Evolutionary conservation across 2,888 invertebrate genomes (phyloP), one percentile per base, ranked within the genome.

Genomic region (Thyatira batis): DNA sequence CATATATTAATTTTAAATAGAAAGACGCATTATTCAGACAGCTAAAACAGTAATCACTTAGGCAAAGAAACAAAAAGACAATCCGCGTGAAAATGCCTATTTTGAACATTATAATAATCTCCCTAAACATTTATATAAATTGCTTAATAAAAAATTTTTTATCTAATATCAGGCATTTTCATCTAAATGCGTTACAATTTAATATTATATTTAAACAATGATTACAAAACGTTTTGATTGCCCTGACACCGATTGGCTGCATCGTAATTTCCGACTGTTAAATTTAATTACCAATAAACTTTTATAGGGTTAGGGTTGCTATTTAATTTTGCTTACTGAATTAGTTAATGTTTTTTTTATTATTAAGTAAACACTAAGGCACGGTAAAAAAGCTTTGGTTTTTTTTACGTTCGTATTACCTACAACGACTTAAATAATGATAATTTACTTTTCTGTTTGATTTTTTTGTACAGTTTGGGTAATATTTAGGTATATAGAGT

Each of bases 231-330:
- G 44, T 50, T 50, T 44, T 27, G 44, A 20, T 44, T 23, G 25
- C 25, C 27, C 23, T 50, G 50, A 48, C 50, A 27, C 33, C 48
- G 48, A 50, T 51, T 25, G 51, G 33, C n/a, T 30, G 25, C 52
- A 60, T 57, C 51, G 61, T 68, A 57, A 65, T 58, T 59, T 61
- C 59, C 45, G 66, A 68, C 61, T 62, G 62, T 62, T 64, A 62
- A 61, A 67, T 50, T 61, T 59, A 48, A 59, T 25, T 43, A 49
- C 33, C 52, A 5, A 49, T 55, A 52, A 55, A 52, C 45, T 25
- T 45, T 39, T 46, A 27, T 46, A 25, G 8, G 5, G 10, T 13
- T 25, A 2, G 45, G 33, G 21, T 50, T 50, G 20, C 33, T 5
- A 33, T 13, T 33, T 33, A 39, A 48, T 51, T 54, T 55, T 51